These are phyloP conservation scores for Metalampra italica DNA, from an alignment of 2,888 invertebrate species.

Conservation along the genomic window DNA sequence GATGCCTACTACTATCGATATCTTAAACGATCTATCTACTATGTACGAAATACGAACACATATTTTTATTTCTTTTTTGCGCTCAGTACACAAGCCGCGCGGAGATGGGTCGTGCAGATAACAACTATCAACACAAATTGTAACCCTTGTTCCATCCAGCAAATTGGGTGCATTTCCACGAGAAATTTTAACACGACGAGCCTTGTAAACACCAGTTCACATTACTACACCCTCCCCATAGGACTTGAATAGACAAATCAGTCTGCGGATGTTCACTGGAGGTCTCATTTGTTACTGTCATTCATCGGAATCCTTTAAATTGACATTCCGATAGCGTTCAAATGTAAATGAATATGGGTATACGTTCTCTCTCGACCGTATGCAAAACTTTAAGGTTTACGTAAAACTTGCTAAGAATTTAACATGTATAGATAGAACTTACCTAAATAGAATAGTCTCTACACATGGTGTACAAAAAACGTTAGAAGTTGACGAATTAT, in stretches of 20 bases:
- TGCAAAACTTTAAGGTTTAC: too few species aligned
- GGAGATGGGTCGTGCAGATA: constrained; percentile 64
- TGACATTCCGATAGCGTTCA: neutral
- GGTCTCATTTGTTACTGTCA: neutral
- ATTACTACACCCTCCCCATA: constrained; percentile 19
- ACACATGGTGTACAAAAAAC: constrained; percentile 12
- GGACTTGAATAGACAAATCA: neutral
- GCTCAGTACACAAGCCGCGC: constrained; percentile 38
- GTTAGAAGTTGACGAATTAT: constrained; percentile 41
- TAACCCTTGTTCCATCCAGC: constrained; percentile 65
- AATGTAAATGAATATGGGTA: neutral
- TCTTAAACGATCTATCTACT: neutral
- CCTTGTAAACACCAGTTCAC: constrained; percentile 45
- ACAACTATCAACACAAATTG: constrained; percentile 70
- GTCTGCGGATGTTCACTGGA: too few species aligned
- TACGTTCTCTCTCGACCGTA: too few species aligned
- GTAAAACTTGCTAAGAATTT: too few species aligned
- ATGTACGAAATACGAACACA: neutral
- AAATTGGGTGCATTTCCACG: constrained; percentile 72
- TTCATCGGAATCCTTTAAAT: neutral
- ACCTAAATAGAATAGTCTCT: too few species aligned
- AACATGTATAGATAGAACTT: too few species aligned
- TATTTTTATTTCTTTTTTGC: constrained; percentile 31
- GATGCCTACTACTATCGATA: neutral
- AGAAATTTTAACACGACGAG: constrained; percentile 60